Evolutionary conservation across 1,140 invertebrate genomes (phyloP), one percentile per base, ranked within the genome.

Genomic region (Anoplophora glabripennis): DNA sequence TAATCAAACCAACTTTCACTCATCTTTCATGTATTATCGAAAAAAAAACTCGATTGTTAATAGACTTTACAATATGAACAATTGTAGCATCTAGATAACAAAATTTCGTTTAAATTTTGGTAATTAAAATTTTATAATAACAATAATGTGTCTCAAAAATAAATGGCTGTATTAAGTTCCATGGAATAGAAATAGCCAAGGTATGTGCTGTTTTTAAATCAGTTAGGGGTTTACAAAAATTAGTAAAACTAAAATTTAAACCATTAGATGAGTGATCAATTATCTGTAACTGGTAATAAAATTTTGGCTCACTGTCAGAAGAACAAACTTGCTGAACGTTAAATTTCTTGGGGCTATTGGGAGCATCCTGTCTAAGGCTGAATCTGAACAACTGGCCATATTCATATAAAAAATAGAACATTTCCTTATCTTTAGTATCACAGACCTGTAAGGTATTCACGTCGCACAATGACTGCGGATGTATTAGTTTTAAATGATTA

Each of bases 61-160:
- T 28, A 28, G n/a, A 28, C 21, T 3, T 28, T 28, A n/a, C n/a
- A 28, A 28, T 3, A 28, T 28, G 21, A 28, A 28, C 5, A 28
- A 28, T 28, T 28, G 5, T 5, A 28, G 5, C 2, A 28, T 28
- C 5, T 28, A 28, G 21, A 28, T 28, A 28, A 15, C 44, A 1
- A 15, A 45, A 45, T 18, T 48, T 47, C 47, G 11, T n/a, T 53
- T 35, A 53, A n/a, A 59, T 17, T 53, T 60, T 55, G 7, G 7
- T 48, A 46, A 60, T 60, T n/a, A 15, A 47, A 48, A 60, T 40
- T 42, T 60, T 60, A 37, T 54, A 40, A 34, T 61, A 57, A 62
- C 35, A 57, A 3, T 41, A 45, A 9, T 47, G 34, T 10, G 21
- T 41, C 17, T 62, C 45, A 37, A 21, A 57, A 11, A 57, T 15